Evolutionary conservation across 2,888 invertebrate species (phyloP).

Genomic region (Taphrorychus bicolor): DNA sequence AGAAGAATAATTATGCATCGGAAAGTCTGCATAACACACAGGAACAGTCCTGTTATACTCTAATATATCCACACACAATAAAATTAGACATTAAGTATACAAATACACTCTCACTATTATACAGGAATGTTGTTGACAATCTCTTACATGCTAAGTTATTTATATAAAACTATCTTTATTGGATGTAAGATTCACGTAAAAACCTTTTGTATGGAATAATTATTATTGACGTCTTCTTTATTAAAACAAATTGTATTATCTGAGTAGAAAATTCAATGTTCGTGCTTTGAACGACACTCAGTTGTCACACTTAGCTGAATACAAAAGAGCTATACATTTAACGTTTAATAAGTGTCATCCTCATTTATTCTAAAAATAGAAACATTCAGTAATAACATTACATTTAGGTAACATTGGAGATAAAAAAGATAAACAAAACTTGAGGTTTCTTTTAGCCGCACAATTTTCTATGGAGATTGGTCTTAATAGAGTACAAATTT

Average conservation of each 20-base stretch:
- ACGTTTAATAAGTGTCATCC: background rate
- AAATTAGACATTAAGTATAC: conserved; percentile 33
- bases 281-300: background rate
- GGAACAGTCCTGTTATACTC: background rate
- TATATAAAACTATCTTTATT: conserved; percentile 12
- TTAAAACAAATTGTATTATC: background rate
- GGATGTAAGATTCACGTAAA: conserved; percentile 2
- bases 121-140: conserved; percentile 46
- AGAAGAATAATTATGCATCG: background rate
- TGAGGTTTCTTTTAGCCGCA: background rate
- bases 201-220: background rate
- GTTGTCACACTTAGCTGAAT: too few species aligned
- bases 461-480: background rate
- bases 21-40: background rate
- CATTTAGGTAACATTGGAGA: too few species aligned
- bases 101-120: conserved; percentile 45
- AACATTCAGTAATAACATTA: conserved; percentile 32
- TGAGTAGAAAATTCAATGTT: background rate
- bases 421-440: too few species aligned
- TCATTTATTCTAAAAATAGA: conserved; percentile 4
- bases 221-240: background rate
- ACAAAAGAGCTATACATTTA: background rate
- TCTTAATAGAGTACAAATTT: too few species aligned
- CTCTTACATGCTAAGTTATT: conserved; percentile 25
- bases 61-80: conserved; percentile 28